Base-by-base conservation (phyloP, 2,113 vertebrate species). In the Anoura caudifer region DNA sequence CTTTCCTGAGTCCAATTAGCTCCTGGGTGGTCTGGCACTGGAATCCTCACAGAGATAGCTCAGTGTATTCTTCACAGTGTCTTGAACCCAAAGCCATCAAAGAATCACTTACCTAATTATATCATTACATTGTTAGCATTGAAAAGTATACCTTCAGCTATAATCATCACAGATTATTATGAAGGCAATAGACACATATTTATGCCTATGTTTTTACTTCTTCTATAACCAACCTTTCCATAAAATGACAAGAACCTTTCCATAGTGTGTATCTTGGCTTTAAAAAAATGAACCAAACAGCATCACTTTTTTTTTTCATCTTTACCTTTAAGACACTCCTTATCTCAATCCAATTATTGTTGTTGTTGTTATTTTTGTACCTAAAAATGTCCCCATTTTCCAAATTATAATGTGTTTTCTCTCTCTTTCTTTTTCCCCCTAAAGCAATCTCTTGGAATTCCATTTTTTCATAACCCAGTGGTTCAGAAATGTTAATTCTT, bases 21-120 rank as follows among this genome's bases (percentile, higher is more conserved):
- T 91, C 31, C 50, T 95, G 91, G 88, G 86, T 95, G 91, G 87
- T 80, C 89, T 91, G 38, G 45, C 38, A 85, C n/a, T 50, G 36
- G 17, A 95, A 52, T 28, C 9, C 1, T 93, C 15, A 31, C 4
- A 10, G 1, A 75, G 69, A 70, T 47, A 90, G 19, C 47, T 93
- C 72, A 73, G 16, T 50, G 41, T 56, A 45, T 63, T 96, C 45
- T 88, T 77, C 28, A 54, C 26, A 52, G 19, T 65, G n/a, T 70
- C 16, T 31, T 75, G 36, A 95, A 83, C 47, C 4, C 20, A 90
- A 43, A 33, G 24, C 93, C 86, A 86, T 56, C 19, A 87, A 91
- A 83, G 19, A 1, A 50, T 54, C 4, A 77, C 14, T 81, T 24
- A 69, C 43, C 61, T 45, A 63, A 83, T 80, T 73, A 22, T 52